A percentile compares a stretch with the other conserved stretches of the same genome.
Conservation (phyloP, 2,797 vertebrate species). For the Spinibarbus caldwelli region DNA sequence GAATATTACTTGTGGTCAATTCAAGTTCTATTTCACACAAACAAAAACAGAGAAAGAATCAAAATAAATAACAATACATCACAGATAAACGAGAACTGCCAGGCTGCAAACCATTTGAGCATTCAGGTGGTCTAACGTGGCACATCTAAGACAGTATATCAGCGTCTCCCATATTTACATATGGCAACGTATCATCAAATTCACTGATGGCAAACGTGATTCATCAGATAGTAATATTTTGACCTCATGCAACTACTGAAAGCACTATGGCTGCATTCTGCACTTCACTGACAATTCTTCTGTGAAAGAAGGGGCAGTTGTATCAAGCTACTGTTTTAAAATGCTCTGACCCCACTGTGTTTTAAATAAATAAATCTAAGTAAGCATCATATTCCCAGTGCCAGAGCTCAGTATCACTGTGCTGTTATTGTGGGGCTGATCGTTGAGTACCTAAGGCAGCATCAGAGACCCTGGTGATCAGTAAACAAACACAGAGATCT, state of each 20-base stretch:
- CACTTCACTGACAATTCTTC: neutral
- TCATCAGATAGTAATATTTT: neutral
- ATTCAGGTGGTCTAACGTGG: constrained; percentile 46
- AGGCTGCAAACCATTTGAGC: constrained; percentile 39
- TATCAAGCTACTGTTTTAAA: constrained; percentile 58
- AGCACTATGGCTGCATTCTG: neutral
- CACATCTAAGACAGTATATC: constrained; percentile 36
- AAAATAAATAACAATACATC: constrained; percentile 26
- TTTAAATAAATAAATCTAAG: neutral
- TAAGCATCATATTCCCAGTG: constrained; percentile 9
- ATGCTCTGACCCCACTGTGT: constrained; percentile 5
- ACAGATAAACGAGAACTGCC: constrained; percentile 33
- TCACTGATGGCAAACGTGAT: neutral
- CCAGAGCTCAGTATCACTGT: constrained; percentile 41
- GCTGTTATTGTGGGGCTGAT: constrained; percentile 33
- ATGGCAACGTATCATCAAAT: neutral
- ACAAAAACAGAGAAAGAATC: neutral
- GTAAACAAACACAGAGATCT: constrained; percentile 56
- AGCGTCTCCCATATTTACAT: neutral
- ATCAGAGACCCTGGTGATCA: constrained; percentile 52
- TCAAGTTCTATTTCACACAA: constrained; percentile 17
- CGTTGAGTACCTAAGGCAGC: constrained; percentile 37
- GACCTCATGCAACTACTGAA: constrained; percentile 23
- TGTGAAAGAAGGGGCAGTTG: constrained; percentile 36
- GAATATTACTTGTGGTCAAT: constrained; percentile 40